phyloP scores from a whole-genome alignment of 2,797 vertebrate species.

The Zenarchopterus dispar region DNA sequence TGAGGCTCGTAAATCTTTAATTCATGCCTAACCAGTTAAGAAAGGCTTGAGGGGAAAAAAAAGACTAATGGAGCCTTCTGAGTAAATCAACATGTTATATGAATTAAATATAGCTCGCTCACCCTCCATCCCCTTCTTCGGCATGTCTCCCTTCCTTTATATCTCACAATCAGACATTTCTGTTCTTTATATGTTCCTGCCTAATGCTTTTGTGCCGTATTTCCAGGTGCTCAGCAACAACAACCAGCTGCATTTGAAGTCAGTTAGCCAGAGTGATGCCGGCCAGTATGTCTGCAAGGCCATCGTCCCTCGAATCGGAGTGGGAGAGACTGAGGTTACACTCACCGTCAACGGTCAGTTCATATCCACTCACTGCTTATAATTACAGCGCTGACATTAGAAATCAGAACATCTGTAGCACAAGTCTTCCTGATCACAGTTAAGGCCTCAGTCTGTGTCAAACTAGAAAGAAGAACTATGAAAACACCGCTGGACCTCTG shows the following conservation, averaged over 20 bases:
- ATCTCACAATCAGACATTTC: constrained; percentile 11
- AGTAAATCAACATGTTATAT: constrained; percentile 79
- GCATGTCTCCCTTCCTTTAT: constrained; percentile 31
- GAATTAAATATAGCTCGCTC: constrained; percentile 77
- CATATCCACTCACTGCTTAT: background rate
- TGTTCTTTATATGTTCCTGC: constrained; percentile 1
- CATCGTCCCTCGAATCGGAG: constrained; percentile 93
- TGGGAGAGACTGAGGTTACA: constrained; percentile 90
- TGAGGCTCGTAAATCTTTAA: constrained; percentile 68
- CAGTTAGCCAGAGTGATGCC: constrained; percentile 89
- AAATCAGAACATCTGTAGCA: background rate
- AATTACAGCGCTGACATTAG: background rate
- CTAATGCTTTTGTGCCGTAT: background rate
- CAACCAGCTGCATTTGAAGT: constrained; percentile 89
- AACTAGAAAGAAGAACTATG: background rate
- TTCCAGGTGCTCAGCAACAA: constrained; percentile 92
- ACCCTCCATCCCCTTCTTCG: constrained; percentile 30
- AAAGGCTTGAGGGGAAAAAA: constrained; percentile 56
- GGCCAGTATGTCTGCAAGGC: constrained; percentile 93
- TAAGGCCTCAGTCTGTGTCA: constrained; percentile 2
- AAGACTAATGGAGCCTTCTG: constrained; percentile 65
- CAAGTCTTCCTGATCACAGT: background rate
- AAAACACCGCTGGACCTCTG: background rate
- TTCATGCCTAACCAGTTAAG: constrained; percentile 67
- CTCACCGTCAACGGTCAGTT: constrained; percentile 90